Conservation (phyloP, 2,113 vertebrate genomes). For the Phyllostomus discolor region DNA sequence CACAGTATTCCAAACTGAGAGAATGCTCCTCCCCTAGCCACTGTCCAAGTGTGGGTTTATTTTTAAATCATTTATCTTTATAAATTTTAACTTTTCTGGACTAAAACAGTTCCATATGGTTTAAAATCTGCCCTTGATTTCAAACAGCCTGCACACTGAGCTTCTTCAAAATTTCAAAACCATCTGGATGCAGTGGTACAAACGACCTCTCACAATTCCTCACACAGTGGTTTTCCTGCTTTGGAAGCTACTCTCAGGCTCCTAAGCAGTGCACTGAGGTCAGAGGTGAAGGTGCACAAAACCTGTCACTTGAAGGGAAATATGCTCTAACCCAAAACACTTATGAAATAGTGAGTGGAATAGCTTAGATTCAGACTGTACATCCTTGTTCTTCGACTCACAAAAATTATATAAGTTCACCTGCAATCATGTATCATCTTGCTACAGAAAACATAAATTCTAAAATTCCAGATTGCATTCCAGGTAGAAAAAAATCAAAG, state of each 20-base stretch:
- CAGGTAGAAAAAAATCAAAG: slow-evolving; percentile 42
- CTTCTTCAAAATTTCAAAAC: slow-evolving; percentile 69
- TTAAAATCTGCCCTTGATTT: slow-evolving; percentile 61
- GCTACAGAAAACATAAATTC: slow-evolving; percentile 41
- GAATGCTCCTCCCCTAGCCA: neutral
- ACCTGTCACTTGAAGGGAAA: neutral
- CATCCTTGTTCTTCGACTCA: neutral
- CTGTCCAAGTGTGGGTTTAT: slow-evolving; percentile 38
- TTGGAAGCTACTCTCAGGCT: neutral
- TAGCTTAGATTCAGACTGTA: neutral
- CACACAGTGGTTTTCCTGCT: neutral
- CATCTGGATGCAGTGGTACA: slow-evolving; percentile 67
- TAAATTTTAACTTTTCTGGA: slow-evolving; percentile 57
- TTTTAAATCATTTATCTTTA: slow-evolving; percentile 28
- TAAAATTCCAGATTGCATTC: slow-evolving; percentile 33
- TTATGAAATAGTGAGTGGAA: neutral
- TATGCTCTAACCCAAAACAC: neutral
- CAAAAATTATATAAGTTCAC: slow-evolving; percentile 25
- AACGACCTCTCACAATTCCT: slow-evolving; percentile 57
- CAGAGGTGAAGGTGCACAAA: neutral
- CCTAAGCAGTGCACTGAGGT: neutral
- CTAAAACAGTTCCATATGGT: slow-evolving; percentile 70
- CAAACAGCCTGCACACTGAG: slow-evolving; percentile 55
- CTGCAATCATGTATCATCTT: slow-evolving; percentile 7
- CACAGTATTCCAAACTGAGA: neutral